phyloP scores from a whole-genome alignment of 2,797 vertebrate genomes.

The Cirrhinus mrigala region DNA sequence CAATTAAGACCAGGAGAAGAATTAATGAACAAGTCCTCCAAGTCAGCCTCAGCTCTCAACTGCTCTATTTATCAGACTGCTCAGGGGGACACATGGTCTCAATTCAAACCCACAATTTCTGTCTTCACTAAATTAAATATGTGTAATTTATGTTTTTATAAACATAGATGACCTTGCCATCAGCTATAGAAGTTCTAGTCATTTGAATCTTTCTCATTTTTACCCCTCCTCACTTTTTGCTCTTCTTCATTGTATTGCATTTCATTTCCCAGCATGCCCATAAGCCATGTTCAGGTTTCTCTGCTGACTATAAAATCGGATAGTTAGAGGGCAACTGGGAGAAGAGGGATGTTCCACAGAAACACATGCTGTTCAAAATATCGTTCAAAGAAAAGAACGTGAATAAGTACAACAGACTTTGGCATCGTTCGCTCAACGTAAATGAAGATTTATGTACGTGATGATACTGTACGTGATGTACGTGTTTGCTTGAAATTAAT shows the following conservation, averaged over 20 bases:
- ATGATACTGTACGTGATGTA: conserved; percentile 3
- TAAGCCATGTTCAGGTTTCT: conserved; percentile 58
- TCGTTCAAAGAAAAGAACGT: conserved; percentile 21
- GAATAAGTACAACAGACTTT: conserved; percentile 48
- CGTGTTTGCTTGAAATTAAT: conserved; percentile 27
- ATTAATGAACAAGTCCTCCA: conserved; percentile 65
- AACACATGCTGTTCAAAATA: conserved; percentile 56
- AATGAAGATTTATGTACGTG: neutral
- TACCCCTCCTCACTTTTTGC: conserved; percentile 42
- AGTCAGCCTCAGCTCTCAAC: conserved; percentile 69
- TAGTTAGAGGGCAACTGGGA: conserved; percentile 46
- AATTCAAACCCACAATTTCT: conserved; percentile 74
- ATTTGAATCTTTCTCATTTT: conserved; percentile 56
- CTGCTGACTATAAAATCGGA: conserved; percentile 51
- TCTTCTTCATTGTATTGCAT: conserved; percentile 53
- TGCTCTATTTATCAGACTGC: conserved; percentile 83
- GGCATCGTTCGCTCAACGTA: neutral
- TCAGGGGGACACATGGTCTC: conserved; percentile 83
- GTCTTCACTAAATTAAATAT: conserved; percentile 83
- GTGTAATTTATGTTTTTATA: conserved; percentile 82
- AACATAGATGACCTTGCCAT: conserved; percentile 84
- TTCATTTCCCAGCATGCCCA: conserved; percentile 60
- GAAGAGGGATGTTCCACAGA: conserved; percentile 49
- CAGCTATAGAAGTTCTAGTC: conserved; percentile 68
- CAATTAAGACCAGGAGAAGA: conserved; percentile 64